Evolutionary conservation across 2,113 vertebrate genomes (phyloP).

Genomic region (Nettapus auritus): DNA sequence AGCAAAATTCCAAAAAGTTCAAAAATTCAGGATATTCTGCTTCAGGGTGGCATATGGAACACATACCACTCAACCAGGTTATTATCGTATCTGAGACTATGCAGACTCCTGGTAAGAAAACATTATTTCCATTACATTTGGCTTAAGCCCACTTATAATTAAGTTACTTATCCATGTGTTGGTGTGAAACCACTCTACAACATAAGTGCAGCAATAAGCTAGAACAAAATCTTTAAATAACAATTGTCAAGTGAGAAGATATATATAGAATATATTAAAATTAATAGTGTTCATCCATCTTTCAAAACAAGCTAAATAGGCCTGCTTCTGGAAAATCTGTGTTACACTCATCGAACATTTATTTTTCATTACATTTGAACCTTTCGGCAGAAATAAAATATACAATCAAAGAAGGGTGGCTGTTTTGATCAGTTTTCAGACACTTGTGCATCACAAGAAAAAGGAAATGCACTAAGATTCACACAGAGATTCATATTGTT

Average conservation of each 20-base stretch:
- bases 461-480: background rate
- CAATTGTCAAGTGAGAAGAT: conserved; percentile 3
- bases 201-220: background rate
- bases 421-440: conserved; percentile 29
- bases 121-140: background rate
- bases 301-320: conserved; percentile 26
- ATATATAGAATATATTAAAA: conserved; percentile 28
- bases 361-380: conserved; percentile 22
- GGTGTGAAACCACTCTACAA: background rate
- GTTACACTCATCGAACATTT: conserved; percentile 10
- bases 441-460: background rate
- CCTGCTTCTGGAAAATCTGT: background rate
- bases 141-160: conserved; percentile 9
- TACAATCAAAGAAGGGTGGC: background rate
- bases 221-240: conserved; percentile 39
- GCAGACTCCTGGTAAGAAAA: background rate
- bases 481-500: background rate
- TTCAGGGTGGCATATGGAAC: fast-evolving
- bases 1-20: background rate
- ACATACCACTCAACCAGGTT: background rate
- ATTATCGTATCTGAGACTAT: fast-evolving
- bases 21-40: fast-evolving
- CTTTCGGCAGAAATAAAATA: conserved; percentile 3
- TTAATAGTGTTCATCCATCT: conserved; percentile 11
- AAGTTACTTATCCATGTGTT: background rate